Evolutionary conservation across 2,113 vertebrate genomes (phyloP).

Genomic region (Apistogramma diplotaenia): DNA sequence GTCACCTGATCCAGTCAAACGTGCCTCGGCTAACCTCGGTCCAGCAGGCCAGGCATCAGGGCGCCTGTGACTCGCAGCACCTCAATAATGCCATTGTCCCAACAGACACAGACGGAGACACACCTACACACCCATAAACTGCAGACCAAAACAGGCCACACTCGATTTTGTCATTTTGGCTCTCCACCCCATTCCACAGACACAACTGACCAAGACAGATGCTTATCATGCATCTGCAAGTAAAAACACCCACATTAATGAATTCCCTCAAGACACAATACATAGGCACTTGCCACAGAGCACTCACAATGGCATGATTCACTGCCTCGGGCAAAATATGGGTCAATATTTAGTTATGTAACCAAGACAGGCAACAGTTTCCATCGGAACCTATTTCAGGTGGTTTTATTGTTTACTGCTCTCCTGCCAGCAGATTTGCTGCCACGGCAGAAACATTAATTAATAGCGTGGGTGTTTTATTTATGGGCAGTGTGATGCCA

Average conservation of each 20-base stretch:
- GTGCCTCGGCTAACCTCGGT: slow-evolving; percentile 65
- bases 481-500: slow-evolving; percentile 76
- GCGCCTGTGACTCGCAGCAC: slow-evolving; percentile 72
- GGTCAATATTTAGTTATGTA: slow-evolving; percentile 19
- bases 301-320: slow-evolving; percentile 6
- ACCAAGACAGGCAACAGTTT: slow-evolving; percentile 24
- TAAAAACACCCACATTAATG: slow-evolving; percentile 49
- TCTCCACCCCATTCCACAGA: slow-evolving; percentile 54
- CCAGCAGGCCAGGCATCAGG: slow-evolving; percentile 67
- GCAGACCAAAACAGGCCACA: slow-evolving; percentile 43
- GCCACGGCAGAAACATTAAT: slow-evolving; percentile 56
- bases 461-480: slow-evolving; percentile 71
- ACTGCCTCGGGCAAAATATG: neutral
- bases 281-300: slow-evolving; percentile 16
- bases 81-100: slow-evolving; percentile 78
- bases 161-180: slow-evolving; percentile 41
- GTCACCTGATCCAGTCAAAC: slow-evolving; percentile 74
- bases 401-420: slow-evolving; percentile 62
- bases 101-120: slow-evolving; percentile 63
- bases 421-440: slow-evolving; percentile 38
- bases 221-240: slow-evolving; percentile 46
- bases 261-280: slow-evolving; percentile 34
- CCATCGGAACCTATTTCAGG: slow-evolving; percentile 26
- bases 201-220: slow-evolving; percentile 56
- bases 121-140: slow-evolving; percentile 45